Base-by-base conservation (phyloP, 2,113 vertebrate species). In the Balaeniceps rex region DNA sequence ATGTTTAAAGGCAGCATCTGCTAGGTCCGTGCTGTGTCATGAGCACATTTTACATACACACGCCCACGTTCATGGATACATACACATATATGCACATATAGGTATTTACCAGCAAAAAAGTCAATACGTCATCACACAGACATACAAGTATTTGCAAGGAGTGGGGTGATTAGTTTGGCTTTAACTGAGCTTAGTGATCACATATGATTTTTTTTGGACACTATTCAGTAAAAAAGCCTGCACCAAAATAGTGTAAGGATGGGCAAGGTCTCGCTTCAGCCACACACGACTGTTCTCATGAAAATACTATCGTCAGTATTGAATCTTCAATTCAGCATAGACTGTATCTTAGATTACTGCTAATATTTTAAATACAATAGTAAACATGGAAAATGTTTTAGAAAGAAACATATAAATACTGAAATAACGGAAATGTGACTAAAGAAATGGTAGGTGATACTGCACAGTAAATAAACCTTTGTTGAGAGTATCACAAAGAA, bases 101-200 rank as follows among this genome's bases (percentile, higher is more conserved):
- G n/a, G 29, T 18, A 71, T 26, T 84, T 58, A 78, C 14, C 60
- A 91, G 51, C 34, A 91, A 81, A 66, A 58, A 42, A 19, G 44
- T 4, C 33, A 24, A 7, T 6, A 40, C 0, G 0, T 6, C 4
- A 2, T 46, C 38, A 61, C n/a, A 74, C 3, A 74, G 44, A 66
- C 14, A 66, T 4, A 31, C 0, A 87, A 33, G 12, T 42, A 55
- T 52, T 89, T 54, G 57, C 6, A 77, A 46, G 25, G 5, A 74
- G 25, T 51, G 23, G 40, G 40, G 19, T 34, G 65, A 28, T 24
- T 69, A 19, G 9, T n/a, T 55, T 70, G 74, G 12, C 24, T 77
- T 66, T 29, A 82, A 71, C 31, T 77, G 40, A n/a, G 26, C 22
- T 68, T 54, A 63, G 12, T 29, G 34, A 63, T 46, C 42, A 47